Conservation (phyloP, 2,797 vertebrate species). For the Eleutherodactylus coqui region DNA sequence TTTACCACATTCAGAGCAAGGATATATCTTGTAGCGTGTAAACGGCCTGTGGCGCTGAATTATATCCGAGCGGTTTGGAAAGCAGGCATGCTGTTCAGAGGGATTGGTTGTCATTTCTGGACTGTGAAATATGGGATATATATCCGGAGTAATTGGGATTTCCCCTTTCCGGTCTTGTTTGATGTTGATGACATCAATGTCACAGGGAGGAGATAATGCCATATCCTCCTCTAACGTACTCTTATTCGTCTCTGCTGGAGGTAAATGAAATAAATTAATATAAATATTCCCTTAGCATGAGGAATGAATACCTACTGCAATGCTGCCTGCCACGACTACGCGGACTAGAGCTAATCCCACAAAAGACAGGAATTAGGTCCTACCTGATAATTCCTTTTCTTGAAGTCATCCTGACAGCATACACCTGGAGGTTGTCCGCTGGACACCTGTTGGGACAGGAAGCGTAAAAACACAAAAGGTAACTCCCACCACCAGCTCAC, state of each 20-base stretch:
- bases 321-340: no score
- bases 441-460: no score
- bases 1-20: slow-evolving; percentile 70
- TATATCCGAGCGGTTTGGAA: neutral
- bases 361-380: no score
- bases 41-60: neutral
- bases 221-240: neutral
- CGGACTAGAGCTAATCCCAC: no score
- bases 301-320: no score
- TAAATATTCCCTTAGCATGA: neutral
- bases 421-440: no score
- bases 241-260: neutral
- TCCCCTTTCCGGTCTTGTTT: neutral
- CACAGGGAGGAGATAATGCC: neutral
- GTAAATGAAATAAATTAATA: neutral
- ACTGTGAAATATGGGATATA: slow-evolving; percentile 8
- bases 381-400: no score
- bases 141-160: neutral
- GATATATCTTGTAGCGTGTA: neutral
- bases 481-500: no score
- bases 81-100: neutral
- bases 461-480: no score
- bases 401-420: no score
- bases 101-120: neutral
- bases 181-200: neutral